A percentile compares a stretch with the other conserved stretches of the same genome.
These are phyloP conservation scores for Trachelus stipa DNA, from an alignment of 2,888 invertebrate genomes.

Conservation along the genomic window DNA sequence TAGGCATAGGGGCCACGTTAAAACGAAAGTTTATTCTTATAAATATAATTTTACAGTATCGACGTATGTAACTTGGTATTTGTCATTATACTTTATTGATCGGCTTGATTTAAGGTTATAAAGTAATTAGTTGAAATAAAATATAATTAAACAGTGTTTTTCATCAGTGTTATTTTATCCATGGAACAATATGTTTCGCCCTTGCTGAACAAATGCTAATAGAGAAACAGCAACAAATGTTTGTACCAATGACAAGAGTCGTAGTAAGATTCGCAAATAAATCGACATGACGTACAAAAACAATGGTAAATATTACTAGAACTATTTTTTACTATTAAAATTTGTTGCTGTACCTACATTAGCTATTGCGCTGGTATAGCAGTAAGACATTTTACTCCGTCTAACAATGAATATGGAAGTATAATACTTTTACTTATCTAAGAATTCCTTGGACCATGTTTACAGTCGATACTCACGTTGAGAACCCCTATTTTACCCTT, in stretches of 20 bases:
- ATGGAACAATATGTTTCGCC: background rate
- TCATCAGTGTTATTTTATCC: background rate
- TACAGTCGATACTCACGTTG: slow-evolving; percentile 8
- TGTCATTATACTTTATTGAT: background rate
- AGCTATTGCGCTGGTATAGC: background rate
- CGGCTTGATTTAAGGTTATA: background rate
- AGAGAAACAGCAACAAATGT: background rate
- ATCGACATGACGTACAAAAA: background rate
- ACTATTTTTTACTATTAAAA: background rate
- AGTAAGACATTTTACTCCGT: no score
- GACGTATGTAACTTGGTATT: background rate
- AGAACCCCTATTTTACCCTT: slow-evolving; percentile 41
- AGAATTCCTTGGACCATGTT: no score
- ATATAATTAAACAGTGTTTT: background rate
- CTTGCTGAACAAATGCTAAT: background rate
- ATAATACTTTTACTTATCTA: no score
- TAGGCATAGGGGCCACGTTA: background rate
- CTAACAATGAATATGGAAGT: no score
- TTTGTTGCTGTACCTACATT: background rate
- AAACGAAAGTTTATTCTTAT: background rate
- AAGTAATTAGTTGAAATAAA: background rate
- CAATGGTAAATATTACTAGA: background rate
- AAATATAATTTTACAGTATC: background rate
- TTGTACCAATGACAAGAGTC: background rate
- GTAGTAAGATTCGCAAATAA: background rate